phyloP scores from a whole-genome alignment of 2,113 vertebrate species.

The Hippocampus mohnikei region DNA sequence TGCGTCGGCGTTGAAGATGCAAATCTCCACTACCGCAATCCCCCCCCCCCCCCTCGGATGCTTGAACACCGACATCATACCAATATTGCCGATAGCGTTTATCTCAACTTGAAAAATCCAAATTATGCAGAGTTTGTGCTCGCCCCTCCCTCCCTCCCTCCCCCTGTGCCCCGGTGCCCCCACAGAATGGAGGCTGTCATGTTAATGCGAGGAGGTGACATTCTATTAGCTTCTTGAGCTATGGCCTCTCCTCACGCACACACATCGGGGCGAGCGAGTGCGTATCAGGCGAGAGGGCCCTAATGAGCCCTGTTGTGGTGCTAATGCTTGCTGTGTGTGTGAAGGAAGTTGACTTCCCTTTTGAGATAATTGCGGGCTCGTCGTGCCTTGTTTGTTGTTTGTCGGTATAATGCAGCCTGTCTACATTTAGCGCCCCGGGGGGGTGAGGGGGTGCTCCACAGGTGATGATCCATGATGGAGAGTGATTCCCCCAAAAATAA shows the following conservation, averaged over 20 bases:
- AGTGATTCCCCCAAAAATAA: too few relatives aligned
- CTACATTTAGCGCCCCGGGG: too few relatives aligned
- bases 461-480: not conserved
- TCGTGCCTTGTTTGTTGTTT: not conserved
- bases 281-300: constrained; percentile 43
- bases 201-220: constrained; percentile 85
- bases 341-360: constrained; percentile 59
- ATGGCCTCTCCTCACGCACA: constrained; percentile 56
- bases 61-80: not conserved
- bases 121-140: constrained; percentile 46
- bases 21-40: constrained; percentile 46
- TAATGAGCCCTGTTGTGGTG: constrained; percentile 69
- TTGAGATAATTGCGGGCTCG: constrained; percentile 28
- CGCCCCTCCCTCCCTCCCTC: constrained; percentile 9
- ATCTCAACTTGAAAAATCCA: constrained; percentile 47
- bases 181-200: constrained; percentile 75
- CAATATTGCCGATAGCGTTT: constrained; percentile 47
- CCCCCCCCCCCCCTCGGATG: too few relatives aligned
- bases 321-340: constrained; percentile 58
- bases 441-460: not conserved
- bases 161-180: constrained; percentile 70
- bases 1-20: constrained; percentile 61
- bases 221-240: constrained; percentile 86
- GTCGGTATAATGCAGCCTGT: not conserved
- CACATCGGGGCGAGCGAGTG: constrained; percentile 53